A percentile compares a stretch with the other conserved stretches of the same genome.
Evolutionary conservation across 30 jellyfish, hydroid and myxozoan species (phyloP).

Genomic region (Turritopsis dohrnii): DNA sequence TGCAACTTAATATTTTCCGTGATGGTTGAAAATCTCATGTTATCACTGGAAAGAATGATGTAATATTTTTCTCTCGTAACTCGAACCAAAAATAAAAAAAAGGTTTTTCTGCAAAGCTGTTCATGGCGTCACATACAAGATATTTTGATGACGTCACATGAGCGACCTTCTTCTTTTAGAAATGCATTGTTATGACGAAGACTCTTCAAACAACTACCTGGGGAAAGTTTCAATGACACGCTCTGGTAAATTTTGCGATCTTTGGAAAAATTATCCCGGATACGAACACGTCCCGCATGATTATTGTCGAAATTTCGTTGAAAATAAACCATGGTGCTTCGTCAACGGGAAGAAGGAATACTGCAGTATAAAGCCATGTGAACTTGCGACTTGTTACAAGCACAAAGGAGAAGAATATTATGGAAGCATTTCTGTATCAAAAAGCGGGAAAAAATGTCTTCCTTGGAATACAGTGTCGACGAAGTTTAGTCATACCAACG

Average conservation of each 20-base stretch:
- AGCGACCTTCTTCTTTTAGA: constrained; percentile 31
- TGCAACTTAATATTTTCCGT: no score
- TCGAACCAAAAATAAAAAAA: no score
- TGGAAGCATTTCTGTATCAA: constrained; percentile 48
- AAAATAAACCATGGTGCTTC: constrained; percentile 87
- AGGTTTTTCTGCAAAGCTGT: no score
- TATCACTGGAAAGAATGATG: no score
- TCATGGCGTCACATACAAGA: no score
- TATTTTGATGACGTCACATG: no score
- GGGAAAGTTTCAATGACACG: constrained; percentile 59
- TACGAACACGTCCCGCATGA: constrained; percentile 57
- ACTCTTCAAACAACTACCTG: constrained; percentile 45
- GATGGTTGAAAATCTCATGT: no score
- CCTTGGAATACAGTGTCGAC: constrained; percentile 58
- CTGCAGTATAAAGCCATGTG: constrained; percentile 31
- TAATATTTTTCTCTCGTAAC: no score
- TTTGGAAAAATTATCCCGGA: constrained; percentile 58
- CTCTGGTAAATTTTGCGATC: constrained; percentile 61
- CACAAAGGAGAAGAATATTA: constrained; percentile 59
- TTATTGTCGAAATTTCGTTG: constrained; percentile 85
- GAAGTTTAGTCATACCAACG: constrained; percentile 30
- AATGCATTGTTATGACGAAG: constrained; percentile 60
- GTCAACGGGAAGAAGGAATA: constrained; percentile 48
- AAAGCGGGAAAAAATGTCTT: constrained; percentile 49
- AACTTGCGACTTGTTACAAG: constrained; percentile 44